Percentiles rank a stretch among this genome's conserved stretches.
These are phyloP conservation scores for Stenopsyche tienmushanensis DNA, from an alignment of 1,140 invertebrate genomes.

Conservation along the genomic window DNA sequence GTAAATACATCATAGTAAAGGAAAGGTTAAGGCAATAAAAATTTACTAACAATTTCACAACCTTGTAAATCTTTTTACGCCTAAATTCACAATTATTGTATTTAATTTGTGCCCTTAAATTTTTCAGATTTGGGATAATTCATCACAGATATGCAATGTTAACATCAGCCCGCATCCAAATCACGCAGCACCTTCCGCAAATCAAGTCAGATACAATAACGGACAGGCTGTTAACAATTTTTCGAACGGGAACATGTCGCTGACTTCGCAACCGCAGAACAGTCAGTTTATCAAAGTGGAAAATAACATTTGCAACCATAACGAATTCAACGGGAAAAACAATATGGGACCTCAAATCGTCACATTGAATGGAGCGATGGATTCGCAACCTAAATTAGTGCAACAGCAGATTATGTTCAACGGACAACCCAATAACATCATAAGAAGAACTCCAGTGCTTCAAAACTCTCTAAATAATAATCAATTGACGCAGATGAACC, in stretches of 20 bases:
- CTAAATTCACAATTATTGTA: not conserved
- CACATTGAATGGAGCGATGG: conserved; percentile 32
- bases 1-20: too few relatives aligned
- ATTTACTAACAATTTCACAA: too few relatives aligned
- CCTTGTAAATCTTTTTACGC: not conserved
- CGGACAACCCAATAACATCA: conserved; percentile 19
- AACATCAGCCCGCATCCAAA: conserved; percentile 22
- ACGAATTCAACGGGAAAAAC: conserved; percentile 25
- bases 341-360: conserved; percentile 28
- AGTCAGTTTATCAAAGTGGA: conserved; percentile 12
- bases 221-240: conserved; percentile 21
- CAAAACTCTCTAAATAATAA: conserved; percentile 4
- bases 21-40: too few relatives aligned
- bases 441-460: conserved; percentile 1
- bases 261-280: conserved; percentile 18
- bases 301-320: conserved; percentile 4
- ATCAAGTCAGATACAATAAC: conserved; percentile 31
- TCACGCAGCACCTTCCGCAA: conserved; percentile 24
- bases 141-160: conserved; percentile 21
- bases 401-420: conserved; percentile 33
- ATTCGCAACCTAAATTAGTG: conserved; percentile 31
- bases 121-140: conserved; percentile 39
- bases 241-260: conserved; percentile 23
- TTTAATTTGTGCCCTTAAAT: too few relatives aligned
- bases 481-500: conserved; percentile 42